Percentiles rank a stretch among this genome's conserved stretches.
These are phyloP conservation scores for Tipula vernalis DNA, from an alignment of 2,888 invertebrate genomes.

Conservation along the genomic window DNA sequence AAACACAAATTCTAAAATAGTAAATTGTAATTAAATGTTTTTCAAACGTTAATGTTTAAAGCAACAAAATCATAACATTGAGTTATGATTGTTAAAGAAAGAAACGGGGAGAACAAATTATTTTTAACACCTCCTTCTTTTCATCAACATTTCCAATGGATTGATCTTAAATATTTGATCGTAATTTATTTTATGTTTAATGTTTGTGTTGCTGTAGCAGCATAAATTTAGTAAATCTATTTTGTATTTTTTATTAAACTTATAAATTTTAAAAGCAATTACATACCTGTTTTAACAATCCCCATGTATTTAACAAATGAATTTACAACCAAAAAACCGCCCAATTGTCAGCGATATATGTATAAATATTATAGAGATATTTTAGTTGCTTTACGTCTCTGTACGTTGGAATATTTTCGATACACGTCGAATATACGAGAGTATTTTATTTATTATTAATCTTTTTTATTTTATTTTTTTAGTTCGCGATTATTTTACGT, in stretches of 20 bases:
- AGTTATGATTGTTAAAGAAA: not conserved
- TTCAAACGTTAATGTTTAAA: not conserved
- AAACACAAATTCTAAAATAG: not conserved
- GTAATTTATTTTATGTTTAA: not conserved
- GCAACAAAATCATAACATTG: not conserved
- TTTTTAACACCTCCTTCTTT: not conserved
- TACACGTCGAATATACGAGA: not conserved
- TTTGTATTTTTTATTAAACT: not conserved
- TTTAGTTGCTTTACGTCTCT: not conserved
- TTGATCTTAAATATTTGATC: not conserved
- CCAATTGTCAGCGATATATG: constrained; percentile 22
- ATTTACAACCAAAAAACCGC: constrained; percentile 37
- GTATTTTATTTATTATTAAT: not conserved
- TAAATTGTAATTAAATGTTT: not conserved
- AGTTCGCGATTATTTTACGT: not conserved
- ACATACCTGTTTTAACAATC: constrained; percentile 28
- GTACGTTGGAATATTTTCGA: not conserved
- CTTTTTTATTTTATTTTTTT: not conserved
- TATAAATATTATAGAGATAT: not conserved
- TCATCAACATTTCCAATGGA: not conserved
- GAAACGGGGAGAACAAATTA: not conserved
- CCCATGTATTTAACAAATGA: constrained; percentile 37
- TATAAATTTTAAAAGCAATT: not conserved
- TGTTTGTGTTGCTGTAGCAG: not conserved
- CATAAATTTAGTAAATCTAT: not conserved